Percentiles rank a stretch among this genome's conserved stretches.
Conservation (phyloP, 1,140 invertebrate species). For the Magallana angulata region DNA sequence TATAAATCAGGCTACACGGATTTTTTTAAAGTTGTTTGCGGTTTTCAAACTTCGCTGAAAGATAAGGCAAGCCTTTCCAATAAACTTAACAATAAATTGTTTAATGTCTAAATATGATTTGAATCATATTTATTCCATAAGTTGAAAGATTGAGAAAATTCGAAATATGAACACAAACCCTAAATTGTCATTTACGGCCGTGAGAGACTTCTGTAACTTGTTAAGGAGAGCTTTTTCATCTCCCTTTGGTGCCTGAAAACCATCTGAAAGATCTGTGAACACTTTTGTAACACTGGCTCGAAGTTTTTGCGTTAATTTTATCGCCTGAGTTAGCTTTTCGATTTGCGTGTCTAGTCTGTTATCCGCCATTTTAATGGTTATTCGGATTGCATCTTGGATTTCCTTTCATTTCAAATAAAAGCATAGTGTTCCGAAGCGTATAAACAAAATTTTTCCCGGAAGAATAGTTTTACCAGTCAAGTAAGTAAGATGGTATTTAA, state of each 20-base stretch:
- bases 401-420: background rate
- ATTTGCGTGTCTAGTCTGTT: slow-evolving; percentile 50
- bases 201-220: slow-evolving; percentile 62
- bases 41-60: too few relatives aligned
- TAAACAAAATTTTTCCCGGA: slow-evolving; percentile 23
- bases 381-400: background rate
- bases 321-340: slow-evolving; percentile 60
- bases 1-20: too few relatives aligned
- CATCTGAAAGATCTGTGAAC: slow-evolving; percentile 64
- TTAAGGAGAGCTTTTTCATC: slow-evolving; percentile 60
- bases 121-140: too few relatives aligned
- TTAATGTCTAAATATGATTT: too few relatives aligned
- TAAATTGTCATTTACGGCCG: slow-evolving; percentile 65
- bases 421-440: background rate
- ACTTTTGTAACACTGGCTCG: slow-evolving; percentile 64
- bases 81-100: too few relatives aligned
- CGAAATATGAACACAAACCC: slow-evolving; percentile 51
- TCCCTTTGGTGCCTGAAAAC: slow-evolving; percentile 52
- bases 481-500: too few relatives aligned
- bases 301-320: slow-evolving; percentile 65
- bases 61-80: too few relatives aligned
- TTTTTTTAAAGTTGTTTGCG: too few relatives aligned
- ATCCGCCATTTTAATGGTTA: slow-evolving; percentile 57
- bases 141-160: background rate
- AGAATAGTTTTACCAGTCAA: too few relatives aligned